Evolutionary conservation across 1,140 invertebrate species (phyloP), one percentile per base, ranked within the genome.

Genomic region (Venturia canescens): DNA sequence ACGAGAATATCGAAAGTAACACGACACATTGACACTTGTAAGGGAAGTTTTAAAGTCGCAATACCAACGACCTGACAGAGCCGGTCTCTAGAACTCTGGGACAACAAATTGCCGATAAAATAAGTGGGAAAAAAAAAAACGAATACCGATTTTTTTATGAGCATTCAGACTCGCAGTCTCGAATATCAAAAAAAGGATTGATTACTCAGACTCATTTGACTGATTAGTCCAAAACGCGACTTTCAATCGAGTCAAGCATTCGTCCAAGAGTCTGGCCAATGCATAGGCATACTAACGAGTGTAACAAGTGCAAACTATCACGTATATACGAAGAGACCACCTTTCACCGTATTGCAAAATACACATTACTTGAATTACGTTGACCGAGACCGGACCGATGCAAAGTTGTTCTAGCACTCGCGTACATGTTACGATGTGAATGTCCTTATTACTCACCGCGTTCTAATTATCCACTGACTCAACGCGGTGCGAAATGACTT

Each of bases 341-440:
- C 70, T 80, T 80, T 80, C 78, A 80, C 70, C 31, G 34, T 44
- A 21, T 80, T 80, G 78, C 78, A 80, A 80, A 80, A 80, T 48
- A 44, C 57, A 69, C 31, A 69, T 69, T 69, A 31, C 66, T 69
- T 31, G 29, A 27, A 69, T 69, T 78, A 67, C 38, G 66, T 69
- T 71, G 53, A 71, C 34, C 76, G 38, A 67, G 57, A 67, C 66
- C 76, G 48, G 69, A 53, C 67, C 21, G 29, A 50, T 21, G 67
- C 78, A 79, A 79, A 79, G 78, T 79, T 31, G 26, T 31, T 79
- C 6, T 67, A 50, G 70, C 48, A 38, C 53, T 44, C 26, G 38
- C 31, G 44, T 16, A 57, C 60, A 26, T 6, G 21, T 44, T 44
- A 63, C 27, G 27, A 63, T 21, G 60, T 63, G 60, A 63, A 63